Evolutionary conservation across 1,140 invertebrate species (phyloP).

Genomic region (Tetramorium simillimum): DNA sequence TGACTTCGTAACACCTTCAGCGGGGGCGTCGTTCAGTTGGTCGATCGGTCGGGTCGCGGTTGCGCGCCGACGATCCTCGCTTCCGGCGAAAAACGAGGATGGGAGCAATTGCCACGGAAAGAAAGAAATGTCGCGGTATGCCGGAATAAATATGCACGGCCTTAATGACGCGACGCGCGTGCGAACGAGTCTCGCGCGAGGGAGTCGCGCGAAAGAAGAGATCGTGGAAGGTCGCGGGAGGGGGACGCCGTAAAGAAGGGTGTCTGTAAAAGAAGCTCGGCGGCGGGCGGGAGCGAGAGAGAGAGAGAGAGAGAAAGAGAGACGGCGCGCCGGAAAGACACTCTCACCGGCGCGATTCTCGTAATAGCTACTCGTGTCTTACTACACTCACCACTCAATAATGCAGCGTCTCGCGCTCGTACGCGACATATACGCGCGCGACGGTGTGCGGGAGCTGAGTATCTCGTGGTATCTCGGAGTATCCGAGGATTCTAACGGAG

Average conservation of each 20-base stretch:
- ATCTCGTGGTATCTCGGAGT: background rate
- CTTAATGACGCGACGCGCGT: constrained; percentile 52
- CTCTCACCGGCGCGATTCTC: constrained; percentile 65
- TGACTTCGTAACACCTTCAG: constrained; percentile 64
- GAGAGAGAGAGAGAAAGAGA: background rate
- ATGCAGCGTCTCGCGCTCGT: constrained; percentile 64
- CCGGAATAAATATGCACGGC: constrained; percentile 67
- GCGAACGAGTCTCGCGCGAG: background rate
- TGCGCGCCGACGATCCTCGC: background rate
- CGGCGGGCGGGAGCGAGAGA: too few relatives aligned
- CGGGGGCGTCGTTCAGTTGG: constrained; percentile 30
- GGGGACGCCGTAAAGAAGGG: background rate
- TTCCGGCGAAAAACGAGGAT: background rate
- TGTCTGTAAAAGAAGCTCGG: constrained; percentile 25
- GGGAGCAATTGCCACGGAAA: background rate
- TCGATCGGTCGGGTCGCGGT: constrained; percentile 50
- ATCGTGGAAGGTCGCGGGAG: background rate
- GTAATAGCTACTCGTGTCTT: constrained; percentile 73
- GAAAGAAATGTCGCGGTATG: constrained; percentile 57
- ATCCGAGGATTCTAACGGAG: constrained; percentile 31
- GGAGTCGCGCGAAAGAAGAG: constrained; percentile 4
- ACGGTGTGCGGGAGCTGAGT: background rate
- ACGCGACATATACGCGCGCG: constrained; percentile 52
- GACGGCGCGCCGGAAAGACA: constrained; percentile 43
- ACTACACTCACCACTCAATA: constrained; percentile 68